Conservation (phyloP, 2,113 vertebrate species). For the Otis tarda region DNA sequence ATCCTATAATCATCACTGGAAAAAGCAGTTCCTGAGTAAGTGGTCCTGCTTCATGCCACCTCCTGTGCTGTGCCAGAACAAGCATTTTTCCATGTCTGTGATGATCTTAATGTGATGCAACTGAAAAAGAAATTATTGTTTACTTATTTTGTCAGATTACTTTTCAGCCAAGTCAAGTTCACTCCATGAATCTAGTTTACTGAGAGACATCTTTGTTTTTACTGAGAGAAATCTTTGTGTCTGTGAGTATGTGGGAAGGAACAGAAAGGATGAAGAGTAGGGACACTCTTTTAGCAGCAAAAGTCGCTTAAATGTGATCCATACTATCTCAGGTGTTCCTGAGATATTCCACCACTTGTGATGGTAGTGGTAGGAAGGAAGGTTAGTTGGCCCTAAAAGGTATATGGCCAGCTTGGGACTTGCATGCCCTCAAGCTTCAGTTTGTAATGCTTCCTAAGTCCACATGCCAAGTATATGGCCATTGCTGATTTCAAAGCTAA, state of each 20-base stretch:
- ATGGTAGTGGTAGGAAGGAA: not conserved
- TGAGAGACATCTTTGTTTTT: not conserved
- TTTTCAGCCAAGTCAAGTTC: not conserved
- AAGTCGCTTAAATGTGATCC: not conserved
- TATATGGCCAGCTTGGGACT: not conserved
- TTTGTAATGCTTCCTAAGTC: not conserved
- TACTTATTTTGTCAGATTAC: not conserved
- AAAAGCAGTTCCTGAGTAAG: not conserved
- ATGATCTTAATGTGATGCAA: not conserved
- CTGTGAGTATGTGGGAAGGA: not conserved
- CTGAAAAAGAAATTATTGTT: accelerated
- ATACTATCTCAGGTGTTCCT: not conserved
- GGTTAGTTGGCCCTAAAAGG: not conserved
- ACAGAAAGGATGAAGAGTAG: not conserved
- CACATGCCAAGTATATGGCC: not conserved
- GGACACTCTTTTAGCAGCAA: not conserved
- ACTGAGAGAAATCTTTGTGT: not conserved
- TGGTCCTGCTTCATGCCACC: not conserved
- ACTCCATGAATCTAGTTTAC: not conserved
- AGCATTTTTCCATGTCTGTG: not conserved
- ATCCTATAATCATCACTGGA: not conserved
- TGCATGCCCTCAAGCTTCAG: not conserved
- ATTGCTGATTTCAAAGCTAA: not conserved
- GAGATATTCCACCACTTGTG: not conserved
- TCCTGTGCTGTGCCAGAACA: not conserved